Conservation (phyloP, 2,113 vertebrate species). For the Gavia stellata region DNA sequence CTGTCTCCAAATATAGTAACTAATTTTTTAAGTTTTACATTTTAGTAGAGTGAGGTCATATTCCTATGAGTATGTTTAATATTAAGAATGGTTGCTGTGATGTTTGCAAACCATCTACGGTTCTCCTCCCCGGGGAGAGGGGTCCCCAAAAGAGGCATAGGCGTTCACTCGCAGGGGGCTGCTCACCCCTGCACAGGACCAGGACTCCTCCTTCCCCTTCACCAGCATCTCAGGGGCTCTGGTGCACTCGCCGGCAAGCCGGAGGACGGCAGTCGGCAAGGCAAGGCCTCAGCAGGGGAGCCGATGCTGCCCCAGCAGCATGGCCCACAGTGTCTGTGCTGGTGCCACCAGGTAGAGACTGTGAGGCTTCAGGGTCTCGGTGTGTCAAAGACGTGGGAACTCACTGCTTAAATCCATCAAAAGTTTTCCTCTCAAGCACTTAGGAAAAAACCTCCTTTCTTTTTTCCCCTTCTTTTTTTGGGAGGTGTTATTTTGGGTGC, state of each 20-base stretch:
- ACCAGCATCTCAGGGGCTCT: background rate
- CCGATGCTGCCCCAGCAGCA: background rate
- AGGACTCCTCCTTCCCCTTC: background rate
- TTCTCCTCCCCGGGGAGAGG: background rate
- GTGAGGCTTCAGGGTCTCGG: background rate
- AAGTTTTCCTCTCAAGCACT: background rate
- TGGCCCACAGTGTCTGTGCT: background rate
- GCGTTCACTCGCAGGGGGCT: background rate
- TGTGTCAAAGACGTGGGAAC: background rate
- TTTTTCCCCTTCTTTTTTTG: background rate
- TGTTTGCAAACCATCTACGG: background rate
- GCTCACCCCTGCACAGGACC: background rate
- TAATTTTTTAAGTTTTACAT: conserved; percentile 13
- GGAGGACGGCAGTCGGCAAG: background rate
- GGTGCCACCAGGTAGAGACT: background rate
- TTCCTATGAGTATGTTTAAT: conserved; percentile 8
- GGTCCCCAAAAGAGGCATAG: background rate
- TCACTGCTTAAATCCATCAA: background rate
- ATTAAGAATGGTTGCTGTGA: background rate
- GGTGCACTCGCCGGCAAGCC: background rate
- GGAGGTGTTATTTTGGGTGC: background rate
- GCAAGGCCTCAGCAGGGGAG: background rate
- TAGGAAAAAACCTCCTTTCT: background rate
- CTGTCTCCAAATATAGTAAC: conserved; percentile 25
- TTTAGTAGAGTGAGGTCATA: conserved; percentile 14